Evolutionary conservation across 2,888 invertebrate genomes (phyloP), one percentile per base, ranked within the genome.

Genomic region (Caenorhabditis sp.): DNA sequence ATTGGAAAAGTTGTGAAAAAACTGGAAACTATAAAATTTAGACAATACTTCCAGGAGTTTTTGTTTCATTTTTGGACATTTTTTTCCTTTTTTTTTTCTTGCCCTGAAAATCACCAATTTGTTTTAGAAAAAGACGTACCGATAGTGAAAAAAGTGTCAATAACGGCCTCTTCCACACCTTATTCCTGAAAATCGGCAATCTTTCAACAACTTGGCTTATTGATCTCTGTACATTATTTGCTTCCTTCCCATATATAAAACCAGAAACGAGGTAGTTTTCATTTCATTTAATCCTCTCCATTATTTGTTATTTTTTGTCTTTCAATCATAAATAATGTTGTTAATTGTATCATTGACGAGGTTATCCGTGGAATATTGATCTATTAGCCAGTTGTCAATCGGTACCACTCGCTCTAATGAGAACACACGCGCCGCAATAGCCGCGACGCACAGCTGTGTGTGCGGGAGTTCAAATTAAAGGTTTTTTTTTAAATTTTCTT

Each of bases 71-170:
- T n/a, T n/a, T n/a, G n/a, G n/a, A n/a, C n/a, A n/a, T n/a, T n/a
- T n/a, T n/a, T n/a, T n/a, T n/a, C n/a, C n/a, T n/a, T n/a, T n/a
- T n/a, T n/a, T n/a, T n/a, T n/a, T n/a, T n/a, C 31, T 31, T 10
- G 10, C 31, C 31, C 31, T 10, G 10, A 31, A 31, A 31, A 31
- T 6, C 4, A 31, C 31, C 31, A 6, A 10, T 31, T 19, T 58
- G n/a, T 67, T 71, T 31, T 62, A 73, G 73, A 69, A 67, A 68
- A 69, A 63, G 69, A 66, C 26, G 61, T 68, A 19, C 78, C 73
- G 10, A 69, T 77, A 26, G 77, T 77, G 19, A 77, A 77, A 66
- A 77, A 77, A 65, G 77, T 77, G 1, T 77, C 77, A 17, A 77
- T 77, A 3, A 70, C 77, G 10, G 69, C 74, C 0, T 65, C 73